A percentile compares a stretch with the other conserved stretches of the same genome.
Conservation (phyloP, 2,888 invertebrate species). For the Lamellibrachia satsuma region DNA sequence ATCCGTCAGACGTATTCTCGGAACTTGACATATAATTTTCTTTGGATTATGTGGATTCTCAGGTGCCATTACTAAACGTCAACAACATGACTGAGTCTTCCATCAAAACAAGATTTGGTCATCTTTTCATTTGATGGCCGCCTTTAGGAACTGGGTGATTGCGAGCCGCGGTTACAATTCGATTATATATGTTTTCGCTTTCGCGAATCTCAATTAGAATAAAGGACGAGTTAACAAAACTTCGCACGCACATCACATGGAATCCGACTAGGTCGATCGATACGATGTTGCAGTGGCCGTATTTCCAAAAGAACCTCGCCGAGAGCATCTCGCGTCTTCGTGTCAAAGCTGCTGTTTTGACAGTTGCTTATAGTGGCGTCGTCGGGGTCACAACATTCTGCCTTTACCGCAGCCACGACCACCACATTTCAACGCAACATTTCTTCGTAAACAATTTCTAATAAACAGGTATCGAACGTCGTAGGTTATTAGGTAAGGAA, state of each 20-base stretch:
- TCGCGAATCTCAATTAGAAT: background rate
- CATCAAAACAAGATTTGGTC: background rate
- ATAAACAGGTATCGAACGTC: background rate
- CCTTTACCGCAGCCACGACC: background rate
- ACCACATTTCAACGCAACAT: background rate
- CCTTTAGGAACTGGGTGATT: background rate
- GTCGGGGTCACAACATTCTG: background rate
- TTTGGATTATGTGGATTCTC: background rate
- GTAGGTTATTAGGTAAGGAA: background rate
- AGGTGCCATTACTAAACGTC: background rate
- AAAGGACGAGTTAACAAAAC: background rate
- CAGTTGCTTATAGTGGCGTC: background rate
- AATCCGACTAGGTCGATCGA: background rate
- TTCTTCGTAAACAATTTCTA: background rate
- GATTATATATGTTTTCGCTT: background rate
- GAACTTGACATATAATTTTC: background rate
- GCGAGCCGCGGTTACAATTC: background rate
- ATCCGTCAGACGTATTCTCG: background rate
- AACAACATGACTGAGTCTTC: background rate
- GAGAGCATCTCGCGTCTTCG: background rate
- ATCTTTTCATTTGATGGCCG: background rate
- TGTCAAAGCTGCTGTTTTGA: background rate
- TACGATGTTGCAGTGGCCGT: background rate
- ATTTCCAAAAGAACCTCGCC: background rate
- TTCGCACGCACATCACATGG: slow-evolving; percentile 17